Evolutionary conservation across 2,113 vertebrate genomes (phyloP).

Genomic region (Verasper variegatus): DNA sequence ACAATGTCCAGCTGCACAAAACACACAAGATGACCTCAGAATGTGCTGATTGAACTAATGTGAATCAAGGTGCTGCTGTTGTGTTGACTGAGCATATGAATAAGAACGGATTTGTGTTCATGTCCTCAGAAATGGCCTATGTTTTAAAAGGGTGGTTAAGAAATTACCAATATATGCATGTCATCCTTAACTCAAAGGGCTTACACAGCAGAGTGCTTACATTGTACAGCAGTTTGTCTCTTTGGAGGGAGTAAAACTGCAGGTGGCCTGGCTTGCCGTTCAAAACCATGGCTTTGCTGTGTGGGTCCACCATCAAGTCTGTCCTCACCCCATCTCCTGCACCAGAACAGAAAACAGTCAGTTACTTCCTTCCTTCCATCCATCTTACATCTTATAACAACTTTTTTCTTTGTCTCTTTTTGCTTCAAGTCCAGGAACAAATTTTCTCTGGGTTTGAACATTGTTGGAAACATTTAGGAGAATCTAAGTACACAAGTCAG

Average conservation of each 20-base stretch:
- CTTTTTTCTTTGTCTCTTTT: too few relatives aligned
- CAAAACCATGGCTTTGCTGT: conserved; percentile 92
- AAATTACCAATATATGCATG: background rate
- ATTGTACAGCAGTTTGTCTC: conserved; percentile 93
- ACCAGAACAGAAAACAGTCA: conserved; percentile 21
- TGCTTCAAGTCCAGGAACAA: background rate
- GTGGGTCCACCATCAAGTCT: conserved; percentile 91
- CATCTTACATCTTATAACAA: background rate
- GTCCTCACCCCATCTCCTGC: conserved; percentile 85
- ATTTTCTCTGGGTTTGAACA: background rate
- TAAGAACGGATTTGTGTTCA: background rate
- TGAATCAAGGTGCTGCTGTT: background rate
- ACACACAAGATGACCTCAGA: conserved; percentile 6
- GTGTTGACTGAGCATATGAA: background rate
- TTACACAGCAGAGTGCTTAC: conserved; percentile 79
- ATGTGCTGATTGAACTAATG: too few relatives aligned
- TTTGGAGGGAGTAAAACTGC: conserved; percentile 94
- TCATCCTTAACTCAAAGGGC: background rate
- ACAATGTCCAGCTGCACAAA: conserved; percentile 91
- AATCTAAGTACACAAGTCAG: too few relatives aligned
- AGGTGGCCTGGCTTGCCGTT: conserved; percentile 97
- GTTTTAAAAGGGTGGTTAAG: background rate
- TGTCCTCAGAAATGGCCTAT: background rate
- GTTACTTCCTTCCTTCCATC: background rate
- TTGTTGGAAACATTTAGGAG: too few relatives aligned